Conservation (phyloP, 2,888 invertebrate species). For the Xylota sylvarum region DNA sequence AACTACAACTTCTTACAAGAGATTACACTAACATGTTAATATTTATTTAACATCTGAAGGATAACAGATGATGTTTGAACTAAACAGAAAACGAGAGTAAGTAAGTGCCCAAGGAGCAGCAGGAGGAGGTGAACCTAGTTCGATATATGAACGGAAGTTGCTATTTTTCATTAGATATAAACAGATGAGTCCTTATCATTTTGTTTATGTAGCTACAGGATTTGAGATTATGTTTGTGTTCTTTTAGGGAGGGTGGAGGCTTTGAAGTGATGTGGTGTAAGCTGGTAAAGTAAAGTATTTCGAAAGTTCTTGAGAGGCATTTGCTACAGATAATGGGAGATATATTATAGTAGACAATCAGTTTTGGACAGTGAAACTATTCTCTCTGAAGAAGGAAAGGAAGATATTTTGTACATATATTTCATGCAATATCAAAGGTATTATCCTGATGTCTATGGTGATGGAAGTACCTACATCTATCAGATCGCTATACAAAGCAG, state of each 20-base stretch:
- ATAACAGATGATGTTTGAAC: slow-evolving; percentile 20
- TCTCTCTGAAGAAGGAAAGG: background rate
- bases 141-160: background rate
- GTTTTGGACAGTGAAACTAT: background rate
- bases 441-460: no score
- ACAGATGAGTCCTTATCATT: background rate
- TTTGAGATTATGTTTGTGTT: background rate
- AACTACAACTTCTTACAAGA: slow-evolving; percentile 49
- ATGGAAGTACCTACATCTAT: no score
- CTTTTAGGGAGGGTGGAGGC: no score
- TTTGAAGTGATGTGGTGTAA: background rate
- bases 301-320: background rate
- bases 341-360: no score
- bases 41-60: slow-evolving; percentile 33
- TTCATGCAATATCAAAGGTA: no score
- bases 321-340: no score
- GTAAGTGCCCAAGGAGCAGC: background rate
- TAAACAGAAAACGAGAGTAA: background rate
- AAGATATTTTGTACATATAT: background rate
- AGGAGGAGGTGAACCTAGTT: background rate
- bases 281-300: background rate
- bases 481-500: no score
- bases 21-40: slow-evolving; percentile 55
- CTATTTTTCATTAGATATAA: background rate
- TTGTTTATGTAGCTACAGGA: background rate